These are phyloP conservation scores for Ligdia adustata DNA, from an alignment of 2,888 invertebrate species.

Conservation along the genomic window DNA sequence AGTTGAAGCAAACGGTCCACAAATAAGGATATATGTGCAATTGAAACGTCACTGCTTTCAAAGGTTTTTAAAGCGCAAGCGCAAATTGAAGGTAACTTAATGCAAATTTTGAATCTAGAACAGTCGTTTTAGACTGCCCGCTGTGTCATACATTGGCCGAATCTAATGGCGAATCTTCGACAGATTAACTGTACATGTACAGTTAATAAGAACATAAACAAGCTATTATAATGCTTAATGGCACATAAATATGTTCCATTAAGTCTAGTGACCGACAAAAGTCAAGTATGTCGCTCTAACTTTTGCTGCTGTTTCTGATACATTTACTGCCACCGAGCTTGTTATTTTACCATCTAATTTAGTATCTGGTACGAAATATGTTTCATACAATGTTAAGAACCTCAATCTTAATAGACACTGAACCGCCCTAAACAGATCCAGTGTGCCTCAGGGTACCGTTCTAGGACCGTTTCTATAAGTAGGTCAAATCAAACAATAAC, in stretches of 20 bases:
- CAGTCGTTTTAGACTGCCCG: constrained; percentile 41
- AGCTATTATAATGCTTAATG: constrained; percentile 23
- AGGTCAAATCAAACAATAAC: constrained; percentile 22
- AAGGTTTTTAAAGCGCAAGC: constrained; percentile 22
- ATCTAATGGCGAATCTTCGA: constrained; percentile 38
- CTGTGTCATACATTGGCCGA: constrained; percentile 33
- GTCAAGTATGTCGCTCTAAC: neutral
- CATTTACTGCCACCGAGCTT: too few species aligned
- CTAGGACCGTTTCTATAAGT: constrained; percentile 14
- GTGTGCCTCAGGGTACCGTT: constrained; percentile 17
- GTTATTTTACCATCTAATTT: neutral
- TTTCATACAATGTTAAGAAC: constrained; percentile 6
- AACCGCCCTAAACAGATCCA: neutral
- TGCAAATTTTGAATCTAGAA: constrained; percentile 46
- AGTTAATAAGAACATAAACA: constrained; percentile 35
- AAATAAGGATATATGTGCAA: constrained; percentile 26
- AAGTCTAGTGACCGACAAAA: neutral
- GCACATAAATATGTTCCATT: constrained; percentile 7
- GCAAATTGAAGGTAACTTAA: constrained; percentile 30
- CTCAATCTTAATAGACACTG: constrained; percentile 11
- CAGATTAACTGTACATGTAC: constrained; percentile 48
- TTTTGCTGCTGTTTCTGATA: constrained; percentile 1
- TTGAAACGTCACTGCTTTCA: constrained; percentile 28
- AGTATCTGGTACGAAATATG: neutral
- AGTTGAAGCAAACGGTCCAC: constrained; percentile 12